These are phyloP conservation scores for Sinocyclocheilus rhinocerous DNA, from an alignment of 2,113 vertebrate species.

Conservation along the genomic window DNA sequence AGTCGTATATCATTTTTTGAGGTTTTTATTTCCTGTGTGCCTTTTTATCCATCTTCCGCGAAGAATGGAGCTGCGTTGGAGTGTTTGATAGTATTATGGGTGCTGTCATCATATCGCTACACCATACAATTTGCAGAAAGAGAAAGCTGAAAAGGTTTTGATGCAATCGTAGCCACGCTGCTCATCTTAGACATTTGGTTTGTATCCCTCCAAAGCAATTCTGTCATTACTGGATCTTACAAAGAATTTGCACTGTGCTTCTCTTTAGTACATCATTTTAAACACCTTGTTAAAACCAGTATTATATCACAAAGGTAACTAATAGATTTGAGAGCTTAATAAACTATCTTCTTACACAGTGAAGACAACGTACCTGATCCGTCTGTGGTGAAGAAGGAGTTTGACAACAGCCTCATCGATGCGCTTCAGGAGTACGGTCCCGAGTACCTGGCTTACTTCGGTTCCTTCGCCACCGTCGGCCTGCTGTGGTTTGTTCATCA, in stretches of 20 bases:
- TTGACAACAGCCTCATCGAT: slow-evolving; percentile 78
- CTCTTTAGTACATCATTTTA: background rate
- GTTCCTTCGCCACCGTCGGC: slow-evolving; percentile 91
- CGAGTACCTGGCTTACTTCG: slow-evolving; percentile 91
- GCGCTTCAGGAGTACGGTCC: slow-evolving; percentile 84
- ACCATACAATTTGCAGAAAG: no score
- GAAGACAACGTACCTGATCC: slow-evolving; percentile 89
- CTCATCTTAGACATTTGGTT: slow-evolving; percentile 96
- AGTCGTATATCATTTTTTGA: no score
- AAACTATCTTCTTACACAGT: slow-evolving; percentile 65
- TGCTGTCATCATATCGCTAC: no score
- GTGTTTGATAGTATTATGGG: no score
- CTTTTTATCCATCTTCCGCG: no score
- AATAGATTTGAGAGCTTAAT: no score
- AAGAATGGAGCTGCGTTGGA: no score
- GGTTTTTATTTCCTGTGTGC: no score
- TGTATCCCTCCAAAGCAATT: slow-evolving; percentile 29
- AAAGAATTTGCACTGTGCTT: background rate
- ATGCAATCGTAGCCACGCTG: slow-evolving; percentile 93
- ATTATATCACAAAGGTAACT: no score
- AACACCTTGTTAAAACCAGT: no score
- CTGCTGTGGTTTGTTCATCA: slow-evolving; percentile 95
- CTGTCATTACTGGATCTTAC: background rate
- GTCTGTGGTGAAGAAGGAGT: slow-evolving; percentile 74
- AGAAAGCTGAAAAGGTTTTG: no score